Evolutionary conservation across 1,140 invertebrate species (phyloP).

Genomic region (Pseudomyrmex cubaensis): DNA sequence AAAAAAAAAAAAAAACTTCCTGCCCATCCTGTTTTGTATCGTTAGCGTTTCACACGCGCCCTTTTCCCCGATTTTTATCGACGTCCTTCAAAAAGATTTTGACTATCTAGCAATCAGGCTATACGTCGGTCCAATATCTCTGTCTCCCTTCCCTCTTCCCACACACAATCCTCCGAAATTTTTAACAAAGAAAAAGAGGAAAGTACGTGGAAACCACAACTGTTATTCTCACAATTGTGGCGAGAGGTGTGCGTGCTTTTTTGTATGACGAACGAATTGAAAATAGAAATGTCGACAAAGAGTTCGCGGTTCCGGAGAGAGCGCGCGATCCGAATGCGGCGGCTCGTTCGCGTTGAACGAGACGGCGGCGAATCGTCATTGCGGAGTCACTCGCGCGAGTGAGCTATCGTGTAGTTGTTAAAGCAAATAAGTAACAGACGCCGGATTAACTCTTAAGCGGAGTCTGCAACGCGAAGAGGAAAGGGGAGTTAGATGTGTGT

Average conservation of each 20-base stretch:
- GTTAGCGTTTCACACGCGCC: slow-evolving; percentile 31
- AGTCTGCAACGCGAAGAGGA: slow-evolving; percentile 59
- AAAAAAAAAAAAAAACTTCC: too few relatives aligned
- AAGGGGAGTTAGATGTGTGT: slow-evolving; percentile 62
- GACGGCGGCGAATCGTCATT: slow-evolving; percentile 38
- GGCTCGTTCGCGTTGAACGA: slow-evolving; percentile 24
- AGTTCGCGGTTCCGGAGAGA: too few relatives aligned
- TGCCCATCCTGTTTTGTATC: slow-evolving; percentile 29
- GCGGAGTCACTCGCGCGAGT: slow-evolving; percentile 28
- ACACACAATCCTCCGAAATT: neutral
- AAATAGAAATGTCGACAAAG: slow-evolving; percentile 20
- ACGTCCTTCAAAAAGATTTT: slow-evolving; percentile 48
- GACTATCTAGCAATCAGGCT: slow-evolving; percentile 42
- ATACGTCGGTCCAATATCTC: neutral
- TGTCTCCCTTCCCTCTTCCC: too few relatives aligned
- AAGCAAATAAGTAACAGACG: slow-evolving; percentile 55
- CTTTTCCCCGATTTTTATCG: slow-evolving; percentile 53
- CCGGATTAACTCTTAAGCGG: slow-evolving; percentile 63
- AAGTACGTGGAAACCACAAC: slow-evolving; percentile 45
- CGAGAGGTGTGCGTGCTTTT: slow-evolving; percentile 42
- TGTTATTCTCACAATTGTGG: slow-evolving; percentile 51
- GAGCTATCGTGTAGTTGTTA: slow-evolving; percentile 60
- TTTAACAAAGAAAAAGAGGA: slow-evolving; percentile 40
- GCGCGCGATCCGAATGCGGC: slow-evolving; percentile 4
- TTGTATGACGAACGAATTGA: slow-evolving; percentile 24